phyloP scores from a whole-genome alignment of 53 echinoderm and acorn worm species.

The Holothuria scabra region DNA sequence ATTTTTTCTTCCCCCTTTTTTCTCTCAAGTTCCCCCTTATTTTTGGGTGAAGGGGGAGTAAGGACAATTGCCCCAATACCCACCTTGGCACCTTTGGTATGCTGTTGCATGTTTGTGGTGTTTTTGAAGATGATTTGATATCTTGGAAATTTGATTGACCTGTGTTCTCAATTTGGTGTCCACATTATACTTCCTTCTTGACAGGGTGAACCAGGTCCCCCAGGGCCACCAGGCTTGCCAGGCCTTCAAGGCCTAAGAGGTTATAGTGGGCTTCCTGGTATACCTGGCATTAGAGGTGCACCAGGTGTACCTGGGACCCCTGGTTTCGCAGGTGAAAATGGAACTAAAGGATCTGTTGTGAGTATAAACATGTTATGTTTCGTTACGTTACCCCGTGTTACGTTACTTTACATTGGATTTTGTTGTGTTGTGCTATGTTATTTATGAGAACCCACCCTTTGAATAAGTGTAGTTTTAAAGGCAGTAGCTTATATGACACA shows the following conservation, averaged over 20 bases:
- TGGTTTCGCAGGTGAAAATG: conserved; percentile 67
- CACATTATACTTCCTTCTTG: background rate
- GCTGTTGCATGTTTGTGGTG: no score
- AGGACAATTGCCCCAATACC: no score
- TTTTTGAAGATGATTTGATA: background rate
- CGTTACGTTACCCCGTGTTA: no score
- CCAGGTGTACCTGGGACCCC: conserved; percentile 57
- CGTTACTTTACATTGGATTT: no score
- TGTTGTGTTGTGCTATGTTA: no score
- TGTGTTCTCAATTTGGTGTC: background rate
- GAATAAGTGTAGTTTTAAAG: no score
- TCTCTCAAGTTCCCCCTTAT: no score
- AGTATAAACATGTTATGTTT: background rate
- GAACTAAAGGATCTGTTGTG: conserved; percentile 65
- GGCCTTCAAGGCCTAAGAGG: conserved; percentile 61
- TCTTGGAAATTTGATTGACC: background rate
- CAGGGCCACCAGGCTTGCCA: conserved; percentile 50
- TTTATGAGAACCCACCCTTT: no score
- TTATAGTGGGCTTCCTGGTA: conserved; percentile 53
- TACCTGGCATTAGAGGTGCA: conserved; percentile 50
- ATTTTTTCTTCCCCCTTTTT: no score
- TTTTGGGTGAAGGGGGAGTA: no score
- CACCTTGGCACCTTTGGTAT: no score
- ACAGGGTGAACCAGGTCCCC: conserved; percentile 62
- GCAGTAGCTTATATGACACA: no score